Evolutionary conservation across 2,888 invertebrate species (phyloP), one percentile per base, ranked within the genome.

Genomic region (Harpalus rufipes): DNA sequence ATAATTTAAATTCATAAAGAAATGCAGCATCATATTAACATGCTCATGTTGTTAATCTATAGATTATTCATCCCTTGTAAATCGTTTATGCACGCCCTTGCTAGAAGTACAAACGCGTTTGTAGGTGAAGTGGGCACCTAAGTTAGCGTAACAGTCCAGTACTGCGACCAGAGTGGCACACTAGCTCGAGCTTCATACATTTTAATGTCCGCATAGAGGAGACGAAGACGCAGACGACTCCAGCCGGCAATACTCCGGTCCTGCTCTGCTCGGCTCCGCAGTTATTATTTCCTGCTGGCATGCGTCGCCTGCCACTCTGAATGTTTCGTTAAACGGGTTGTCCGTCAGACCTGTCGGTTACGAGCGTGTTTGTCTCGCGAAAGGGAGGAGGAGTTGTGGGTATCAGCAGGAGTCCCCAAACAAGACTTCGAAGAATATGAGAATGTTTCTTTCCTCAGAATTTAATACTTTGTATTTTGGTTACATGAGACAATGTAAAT

Each of bases 281-380:
- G 59, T 79, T 79, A 58, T 61, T 79, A 61, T 79, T 79, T 61
- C 59, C 61, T 61, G 25, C 18, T 79, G 61, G 79, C 39, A 61
- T 79, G 79, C 79, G 41, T 51, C 72, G 56, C 58, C 56, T 39
- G 58, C 51, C 82, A 58, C 82, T 82, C 72, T 82, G 72, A 82
- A 82, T 82, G 82, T 82, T 82, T 72, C 58, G 65, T 82, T 82
- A 82, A 82, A 82, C 82, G 82, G 58, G 68, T 68, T 82, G 82
- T 82, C 82, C 72, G 58, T 82, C 82, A 82, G 63, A 82, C 25
- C 68, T 82, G 82, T 68, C 82, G 72, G 68, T 82, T 82, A 68
- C 25, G 72, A 79, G 61, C 79, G 32, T 79, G 79, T 79, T 79
- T 74, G 44, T 41, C 18, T 44, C 18, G 72, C 44, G 14, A 32